These are phyloP conservation scores for Lycophotia porphyrea DNA, from an alignment of 2,888 invertebrate genomes.

Conservation along the genomic window DNA sequence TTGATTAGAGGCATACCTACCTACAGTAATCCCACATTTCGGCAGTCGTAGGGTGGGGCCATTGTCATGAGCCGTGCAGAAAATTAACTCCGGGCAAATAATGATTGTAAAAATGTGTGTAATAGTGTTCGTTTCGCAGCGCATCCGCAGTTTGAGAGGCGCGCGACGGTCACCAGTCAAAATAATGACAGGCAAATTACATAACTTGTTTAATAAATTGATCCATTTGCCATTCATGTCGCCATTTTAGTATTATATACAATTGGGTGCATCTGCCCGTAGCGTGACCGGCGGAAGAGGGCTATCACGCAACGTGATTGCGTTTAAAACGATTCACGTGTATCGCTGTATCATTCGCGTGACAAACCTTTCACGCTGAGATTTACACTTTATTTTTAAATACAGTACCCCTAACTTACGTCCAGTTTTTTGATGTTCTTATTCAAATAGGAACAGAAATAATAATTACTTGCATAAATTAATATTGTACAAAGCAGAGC, in stretches of 20 bases:
- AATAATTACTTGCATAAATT: neutral
- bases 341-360: constrained; percentile 45
- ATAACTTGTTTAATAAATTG: constrained; percentile 66
- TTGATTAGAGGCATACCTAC: neutral
- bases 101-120: constrained; percentile 6
- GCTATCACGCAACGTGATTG: constrained; percentile 67
- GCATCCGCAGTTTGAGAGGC: constrained; percentile 17
- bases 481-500: neutral
- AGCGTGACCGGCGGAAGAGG: constrained; percentile 73
- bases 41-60: neutral
- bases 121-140: neutral
- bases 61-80: neutral
- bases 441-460: neutral
- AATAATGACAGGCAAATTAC: constrained; percentile 57
- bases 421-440: neutral
- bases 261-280: constrained; percentile 66
- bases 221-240: constrained; percentile 69
- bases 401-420: neutral
- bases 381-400: constrained; percentile 19
- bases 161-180: constrained; percentile 26
- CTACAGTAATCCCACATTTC: neutral
- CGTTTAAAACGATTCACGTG: constrained; percentile 58
- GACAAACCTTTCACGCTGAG: constrained; percentile 25
- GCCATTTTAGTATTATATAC: constrained; percentile 68
- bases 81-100: neutral